Conservation (phyloP, 2,888 invertebrate species). For the Stenurella melanura region DNA sequence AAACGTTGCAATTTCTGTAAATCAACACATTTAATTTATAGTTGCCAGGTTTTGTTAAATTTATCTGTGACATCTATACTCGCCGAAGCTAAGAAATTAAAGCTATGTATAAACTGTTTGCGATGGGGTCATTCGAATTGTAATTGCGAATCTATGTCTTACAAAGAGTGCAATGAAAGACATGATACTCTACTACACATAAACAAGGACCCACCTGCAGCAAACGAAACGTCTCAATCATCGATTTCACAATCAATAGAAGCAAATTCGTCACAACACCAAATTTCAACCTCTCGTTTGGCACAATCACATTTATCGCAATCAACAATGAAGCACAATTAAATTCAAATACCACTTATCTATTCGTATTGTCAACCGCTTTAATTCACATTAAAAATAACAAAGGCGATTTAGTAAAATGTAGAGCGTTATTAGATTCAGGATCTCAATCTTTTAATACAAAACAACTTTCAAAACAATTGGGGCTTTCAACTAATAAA, state of each 20-base stretch:
- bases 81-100: no score
- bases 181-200: no score
- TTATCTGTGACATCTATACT: slow-evolving; percentile 4
- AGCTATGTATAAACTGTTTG: no score
- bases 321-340: background rate
- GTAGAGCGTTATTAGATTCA: no score
- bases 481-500: background rate
- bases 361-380: slow-evolving; percentile 36
- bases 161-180: no score
- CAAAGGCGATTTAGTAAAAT: background rate
- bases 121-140: no score
- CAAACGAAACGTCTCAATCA: background rate
- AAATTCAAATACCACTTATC: background rate
- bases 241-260: background rate
- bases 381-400: slow-evolving; percentile 17
- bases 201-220: background rate
- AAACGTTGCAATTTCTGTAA: no score
- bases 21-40: no score
- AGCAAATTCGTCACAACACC: background rate
- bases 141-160: no score
- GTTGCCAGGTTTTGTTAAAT: no score
- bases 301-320: background rate
- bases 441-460: no score
- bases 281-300: no score
- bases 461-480: background rate